Percentiles rank a stretch among this genome's conserved stretches.
Evolutionary conservation across 2,888 invertebrate genomes (phyloP).

Genomic region (Parnassius orleans): DNA sequence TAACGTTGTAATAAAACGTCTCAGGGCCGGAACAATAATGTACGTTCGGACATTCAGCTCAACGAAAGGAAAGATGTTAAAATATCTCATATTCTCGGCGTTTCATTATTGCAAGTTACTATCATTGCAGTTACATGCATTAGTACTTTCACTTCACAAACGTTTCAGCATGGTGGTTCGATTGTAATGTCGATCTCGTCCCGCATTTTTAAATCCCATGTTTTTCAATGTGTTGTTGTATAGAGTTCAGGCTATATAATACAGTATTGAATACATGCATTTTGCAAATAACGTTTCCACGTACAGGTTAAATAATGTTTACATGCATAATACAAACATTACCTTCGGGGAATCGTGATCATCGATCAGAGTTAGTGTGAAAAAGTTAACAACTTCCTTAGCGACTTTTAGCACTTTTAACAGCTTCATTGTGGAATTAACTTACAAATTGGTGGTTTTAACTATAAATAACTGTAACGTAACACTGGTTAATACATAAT

Average conservation of each 20-base stretch:
- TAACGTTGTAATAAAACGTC: constrained; percentile 16
- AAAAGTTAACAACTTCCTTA: constrained; percentile 44
- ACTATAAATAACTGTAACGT: constrained; percentile 28
- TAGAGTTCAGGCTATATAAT: neutral
- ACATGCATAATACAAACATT: constrained; percentile 9
- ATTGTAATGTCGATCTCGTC: neutral
- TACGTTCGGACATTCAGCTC: constrained; percentile 33
- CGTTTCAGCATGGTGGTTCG: constrained; percentile 36
- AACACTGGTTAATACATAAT: neutral
- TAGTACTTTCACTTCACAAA: constrained; percentile 49
- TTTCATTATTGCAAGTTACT: constrained; percentile 31
- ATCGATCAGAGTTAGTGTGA: constrained; percentile 30
- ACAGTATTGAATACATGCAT: constrained; percentile 37
- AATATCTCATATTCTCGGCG: constrained; percentile 47
- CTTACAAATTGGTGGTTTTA: constrained; percentile 33
- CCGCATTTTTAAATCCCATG: neutral
- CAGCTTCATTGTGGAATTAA: constrained; percentile 43
- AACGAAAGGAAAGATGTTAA: constrained; percentile 44
- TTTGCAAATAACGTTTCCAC: constrained; percentile 26
- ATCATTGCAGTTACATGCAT: constrained; percentile 30
- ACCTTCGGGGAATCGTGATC: constrained; percentile 43
- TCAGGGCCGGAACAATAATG: constrained; percentile 14
- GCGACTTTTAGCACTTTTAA: constrained; percentile 40
- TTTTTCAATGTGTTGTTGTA: too few relatives aligned
- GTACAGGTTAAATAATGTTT: constrained; percentile 2